Evolutionary conservation across 2,113 vertebrate species (phyloP).

Genomic region (Pampusana beccarii): DNA sequence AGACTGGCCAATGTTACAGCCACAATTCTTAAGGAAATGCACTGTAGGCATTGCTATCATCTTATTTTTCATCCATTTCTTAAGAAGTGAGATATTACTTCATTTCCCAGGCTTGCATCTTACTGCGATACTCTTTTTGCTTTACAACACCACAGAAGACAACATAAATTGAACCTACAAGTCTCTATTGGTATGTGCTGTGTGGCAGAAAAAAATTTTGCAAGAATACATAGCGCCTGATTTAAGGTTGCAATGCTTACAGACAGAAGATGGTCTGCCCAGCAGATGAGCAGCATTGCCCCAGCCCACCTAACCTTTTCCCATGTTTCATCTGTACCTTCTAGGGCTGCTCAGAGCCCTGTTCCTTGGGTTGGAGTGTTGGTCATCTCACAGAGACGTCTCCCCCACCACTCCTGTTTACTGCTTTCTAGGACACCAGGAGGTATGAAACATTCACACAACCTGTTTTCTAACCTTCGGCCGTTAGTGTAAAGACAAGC

Average conservation of each 20-base stretch:
- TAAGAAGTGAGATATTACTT: not conserved
- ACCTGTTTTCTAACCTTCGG: not conserved
- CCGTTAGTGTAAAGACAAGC: not conserved
- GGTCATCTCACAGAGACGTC: not conserved
- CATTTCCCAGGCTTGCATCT: not conserved
- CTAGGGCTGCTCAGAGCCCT: not conserved
- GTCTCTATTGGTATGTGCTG: not conserved
- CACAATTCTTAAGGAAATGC: not conserved
- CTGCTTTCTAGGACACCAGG: not conserved
- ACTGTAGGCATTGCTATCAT: not conserved
- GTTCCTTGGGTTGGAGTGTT: not conserved
- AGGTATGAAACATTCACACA: not conserved
- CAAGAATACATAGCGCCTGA: not conserved
- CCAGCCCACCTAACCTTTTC: not conserved
- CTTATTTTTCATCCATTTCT: not conserved
- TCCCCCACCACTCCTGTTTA: not conserved
- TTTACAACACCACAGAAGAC: not conserved
- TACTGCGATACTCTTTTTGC: not conserved
- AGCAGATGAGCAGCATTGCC: not conserved
- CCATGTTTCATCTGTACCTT: rapidly evolving
- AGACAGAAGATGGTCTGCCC: not conserved
- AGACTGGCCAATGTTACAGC: not conserved
- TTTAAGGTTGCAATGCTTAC: not conserved
- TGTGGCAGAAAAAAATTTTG: not conserved
- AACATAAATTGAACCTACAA: not conserved